phyloP scores from a whole-genome alignment of 1,140 invertebrate species.

The Bombus pascuorum region DNA sequence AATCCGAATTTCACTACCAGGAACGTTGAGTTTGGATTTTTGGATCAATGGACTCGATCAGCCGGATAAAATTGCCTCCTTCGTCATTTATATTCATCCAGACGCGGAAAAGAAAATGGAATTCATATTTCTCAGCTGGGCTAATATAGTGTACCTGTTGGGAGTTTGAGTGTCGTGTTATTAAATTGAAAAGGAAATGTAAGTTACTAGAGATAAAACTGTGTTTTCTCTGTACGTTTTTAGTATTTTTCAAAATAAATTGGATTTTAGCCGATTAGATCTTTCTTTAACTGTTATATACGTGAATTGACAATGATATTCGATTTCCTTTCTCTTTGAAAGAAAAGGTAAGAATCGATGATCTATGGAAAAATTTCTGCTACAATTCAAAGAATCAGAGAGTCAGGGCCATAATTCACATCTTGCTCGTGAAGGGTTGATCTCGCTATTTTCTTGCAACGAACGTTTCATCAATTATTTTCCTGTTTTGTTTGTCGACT shows the following conservation, averaged over 20 bases:
- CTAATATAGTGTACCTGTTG: too few species aligned
- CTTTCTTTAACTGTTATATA: too few species aligned
- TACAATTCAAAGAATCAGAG: background rate
- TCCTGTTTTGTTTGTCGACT: background rate
- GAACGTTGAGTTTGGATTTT: background rate
- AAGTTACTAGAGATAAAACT: too few species aligned
- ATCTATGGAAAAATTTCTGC: background rate
- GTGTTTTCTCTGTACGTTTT: too few species aligned
- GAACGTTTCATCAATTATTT: slow-evolving; percentile 28
- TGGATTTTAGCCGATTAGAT: too few species aligned
- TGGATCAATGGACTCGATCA: background rate
- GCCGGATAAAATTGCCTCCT: background rate
- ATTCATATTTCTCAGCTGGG: background rate
- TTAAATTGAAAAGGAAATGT: too few species aligned
- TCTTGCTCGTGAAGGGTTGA: slow-evolving; percentile 3
- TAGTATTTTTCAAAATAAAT: too few species aligned
- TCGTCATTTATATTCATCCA: background rate
- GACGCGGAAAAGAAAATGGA: background rate
- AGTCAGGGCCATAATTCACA: slow-evolving; percentile 6
- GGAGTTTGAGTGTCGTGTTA: too few species aligned
- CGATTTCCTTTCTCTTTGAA: background rate
- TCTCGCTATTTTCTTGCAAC: slow-evolving; percentile 6
- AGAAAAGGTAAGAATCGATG: background rate
- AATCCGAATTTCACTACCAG: background rate
- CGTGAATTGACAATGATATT: background rate